Percentiles rank a stretch among this genome's conserved stretches.
phyloP scores from a whole-genome alignment of 2,797 vertebrate species.

The Siniperca scherzeri region DNA sequence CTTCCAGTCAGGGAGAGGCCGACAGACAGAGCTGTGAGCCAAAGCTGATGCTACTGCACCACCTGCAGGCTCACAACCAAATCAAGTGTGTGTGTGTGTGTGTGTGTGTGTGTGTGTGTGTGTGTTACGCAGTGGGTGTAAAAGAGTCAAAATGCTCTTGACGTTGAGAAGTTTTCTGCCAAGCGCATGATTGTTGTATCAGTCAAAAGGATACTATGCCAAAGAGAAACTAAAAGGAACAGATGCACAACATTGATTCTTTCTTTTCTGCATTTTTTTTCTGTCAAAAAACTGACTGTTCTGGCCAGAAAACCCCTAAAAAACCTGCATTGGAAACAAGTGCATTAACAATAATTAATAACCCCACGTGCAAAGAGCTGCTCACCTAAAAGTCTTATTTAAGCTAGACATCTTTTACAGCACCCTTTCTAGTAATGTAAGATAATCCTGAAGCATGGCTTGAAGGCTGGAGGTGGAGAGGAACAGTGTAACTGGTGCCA shows the following conservation, averaged over 20 bases:
- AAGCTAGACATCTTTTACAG: conserved; percentile 29
- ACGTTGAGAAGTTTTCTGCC: conserved; percentile 28
- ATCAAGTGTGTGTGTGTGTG: conserved; percentile 28
- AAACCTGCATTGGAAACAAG: neutral
- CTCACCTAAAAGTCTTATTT: conserved; percentile 39
- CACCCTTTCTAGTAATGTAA: conserved; percentile 69
- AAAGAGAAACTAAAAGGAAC: neutral
- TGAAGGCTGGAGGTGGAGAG: conserved; percentile 43
- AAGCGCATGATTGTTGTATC: neutral
- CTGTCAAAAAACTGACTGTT: neutral
- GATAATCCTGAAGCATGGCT: conserved; percentile 46
- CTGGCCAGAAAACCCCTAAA: neutral
- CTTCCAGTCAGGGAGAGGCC: conserved; percentile 74
- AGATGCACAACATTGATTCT: neutral
- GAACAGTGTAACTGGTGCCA: conserved; percentile 61
- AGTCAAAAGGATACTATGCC: neutral
- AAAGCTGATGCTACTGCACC: conserved; percentile 87
- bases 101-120: neutral
- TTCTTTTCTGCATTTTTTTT: neutral
- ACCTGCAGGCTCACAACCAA: conserved; percentile 84
- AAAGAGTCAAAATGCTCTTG: conserved; percentile 29
- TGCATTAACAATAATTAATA: conserved; percentile 6
- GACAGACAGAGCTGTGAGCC: conserved; percentile 60
- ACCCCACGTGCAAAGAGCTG: conserved; percentile 14
- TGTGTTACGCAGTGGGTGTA: conserved; percentile 24